These are phyloP conservation scores for Paramormyrops kingsleyae DNA, from an alignment of 2,113 vertebrate species.

Conservation along the genomic window DNA sequence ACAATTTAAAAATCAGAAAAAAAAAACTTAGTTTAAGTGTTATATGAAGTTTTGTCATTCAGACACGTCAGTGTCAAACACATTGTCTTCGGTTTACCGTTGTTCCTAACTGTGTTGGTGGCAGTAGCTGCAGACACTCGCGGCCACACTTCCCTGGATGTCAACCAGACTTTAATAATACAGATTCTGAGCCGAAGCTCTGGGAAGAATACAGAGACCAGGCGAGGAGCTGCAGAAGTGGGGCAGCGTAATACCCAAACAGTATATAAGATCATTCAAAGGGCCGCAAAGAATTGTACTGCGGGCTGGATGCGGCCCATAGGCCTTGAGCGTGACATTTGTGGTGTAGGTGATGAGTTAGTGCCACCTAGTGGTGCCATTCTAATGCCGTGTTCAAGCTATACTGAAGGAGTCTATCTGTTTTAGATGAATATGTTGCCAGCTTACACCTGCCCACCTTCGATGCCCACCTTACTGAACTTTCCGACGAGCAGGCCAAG, in stretches of 20 bases:
- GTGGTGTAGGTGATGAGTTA: background rate
- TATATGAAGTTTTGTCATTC: background rate
- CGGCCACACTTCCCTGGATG: background rate
- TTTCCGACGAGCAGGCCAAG: constrained; percentile 75
- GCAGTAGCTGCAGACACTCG: background rate
- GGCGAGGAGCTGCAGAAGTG: background rate
- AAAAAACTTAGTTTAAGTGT: background rate
- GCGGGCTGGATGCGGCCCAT: background rate
- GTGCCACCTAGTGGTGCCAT: constrained; percentile 30
- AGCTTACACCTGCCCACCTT: constrained; percentile 76
- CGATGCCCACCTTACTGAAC: constrained; percentile 73
- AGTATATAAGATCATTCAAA: background rate
- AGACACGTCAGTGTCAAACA: background rate
- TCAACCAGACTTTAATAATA: background rate
- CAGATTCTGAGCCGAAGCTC: background rate
- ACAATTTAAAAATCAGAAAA: background rate
- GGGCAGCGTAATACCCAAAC: background rate
- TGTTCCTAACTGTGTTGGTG: constrained; percentile 19
- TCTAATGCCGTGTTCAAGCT: background rate
- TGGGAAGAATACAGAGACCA: background rate
- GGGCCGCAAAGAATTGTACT: background rate
- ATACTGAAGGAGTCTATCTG: background rate
- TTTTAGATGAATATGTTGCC: constrained; percentile 60
- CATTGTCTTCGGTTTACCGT: background rate
- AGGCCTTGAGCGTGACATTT: background rate